These are phyloP conservation scores for Phocides pigmalion DNA, from an alignment of 1,140 invertebrate genomes.

Conservation along the genomic window DNA sequence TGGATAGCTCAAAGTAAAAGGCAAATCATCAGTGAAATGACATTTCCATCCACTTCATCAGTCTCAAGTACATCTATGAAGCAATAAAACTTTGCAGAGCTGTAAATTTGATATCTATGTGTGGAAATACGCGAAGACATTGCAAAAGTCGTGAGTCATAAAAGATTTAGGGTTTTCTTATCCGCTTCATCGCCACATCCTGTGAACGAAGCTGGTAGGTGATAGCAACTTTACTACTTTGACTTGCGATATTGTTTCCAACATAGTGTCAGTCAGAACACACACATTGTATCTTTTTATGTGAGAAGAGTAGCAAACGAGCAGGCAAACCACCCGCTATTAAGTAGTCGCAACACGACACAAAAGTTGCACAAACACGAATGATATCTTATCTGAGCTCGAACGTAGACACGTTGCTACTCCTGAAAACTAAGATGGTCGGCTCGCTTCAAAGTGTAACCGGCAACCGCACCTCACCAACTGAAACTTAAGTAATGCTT, in stretches of 20 bases:
- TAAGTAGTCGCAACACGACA: too few species aligned
- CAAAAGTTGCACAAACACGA: too few species aligned
- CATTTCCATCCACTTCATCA: too few species aligned
- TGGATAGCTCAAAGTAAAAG: background rate
- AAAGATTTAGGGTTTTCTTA: background rate
- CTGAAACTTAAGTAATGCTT: too few species aligned
- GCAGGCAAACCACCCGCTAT: too few species aligned
- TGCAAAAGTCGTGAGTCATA: constrained; percentile 6
- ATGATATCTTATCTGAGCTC: too few species aligned
- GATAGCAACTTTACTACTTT: background rate
- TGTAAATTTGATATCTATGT: background rate
- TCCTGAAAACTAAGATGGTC: too few species aligned
- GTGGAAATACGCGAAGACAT: background rate
- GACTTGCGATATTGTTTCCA: background rate
- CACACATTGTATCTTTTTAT: background rate
- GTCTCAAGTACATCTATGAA: background rate
- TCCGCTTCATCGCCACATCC: background rate
- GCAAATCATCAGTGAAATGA: background rate
- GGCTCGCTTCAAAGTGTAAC: too few species aligned
- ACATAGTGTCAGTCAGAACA: too few species aligned
- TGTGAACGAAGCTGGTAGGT: background rate
- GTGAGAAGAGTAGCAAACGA: too few species aligned
- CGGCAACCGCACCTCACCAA: too few species aligned
- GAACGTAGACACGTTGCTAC: too few species aligned
- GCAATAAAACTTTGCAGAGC: background rate